phyloP scores from a whole-genome alignment of 92 coral and sea anemone species.

The Epizoanthus stellaris region DNA sequence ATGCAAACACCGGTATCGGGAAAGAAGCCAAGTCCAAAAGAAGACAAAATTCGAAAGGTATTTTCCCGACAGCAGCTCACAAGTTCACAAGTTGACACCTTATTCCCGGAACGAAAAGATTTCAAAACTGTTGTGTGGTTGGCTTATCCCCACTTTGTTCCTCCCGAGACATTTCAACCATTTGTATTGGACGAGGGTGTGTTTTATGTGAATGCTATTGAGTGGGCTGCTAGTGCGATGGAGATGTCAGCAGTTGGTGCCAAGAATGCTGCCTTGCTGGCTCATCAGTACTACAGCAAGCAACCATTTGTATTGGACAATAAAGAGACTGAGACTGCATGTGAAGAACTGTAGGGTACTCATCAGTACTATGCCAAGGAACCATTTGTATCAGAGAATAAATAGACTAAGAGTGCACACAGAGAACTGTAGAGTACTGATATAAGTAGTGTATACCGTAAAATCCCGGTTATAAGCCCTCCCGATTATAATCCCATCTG shows the following conservation, averaged over 20 bases:
- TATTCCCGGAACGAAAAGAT: slow-evolving; percentile 62
- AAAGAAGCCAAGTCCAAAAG: slow-evolving; percentile 44
- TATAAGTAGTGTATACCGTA: too few species aligned
- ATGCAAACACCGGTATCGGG: slow-evolving; percentile 70
- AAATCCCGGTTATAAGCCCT: too few species aligned
- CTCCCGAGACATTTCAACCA: slow-evolving; percentile 82
- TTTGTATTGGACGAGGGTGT: slow-evolving; percentile 95
- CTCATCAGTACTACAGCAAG: slow-evolving; percentile 62
- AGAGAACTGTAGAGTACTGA: slow-evolving; percentile 53
- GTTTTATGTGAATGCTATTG: slow-evolving; percentile 94
- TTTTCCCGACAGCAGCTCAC: slow-evolving; percentile 82
- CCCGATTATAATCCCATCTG: too few species aligned
- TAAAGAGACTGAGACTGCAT: background rate
- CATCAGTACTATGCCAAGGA: slow-evolving; percentile 49
- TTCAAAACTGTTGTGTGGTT: slow-evolving; percentile 69
- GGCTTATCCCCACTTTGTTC: slow-evolving; percentile 89
- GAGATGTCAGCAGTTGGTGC: slow-evolving; percentile 95
- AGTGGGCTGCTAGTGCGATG: slow-evolving; percentile 97
- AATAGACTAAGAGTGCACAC: background rate
- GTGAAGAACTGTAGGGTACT: slow-evolving; percentile 46
- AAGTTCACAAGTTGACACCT: slow-evolving; percentile 51
- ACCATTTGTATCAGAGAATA: background rate
- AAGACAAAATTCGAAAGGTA: slow-evolving; percentile 71
- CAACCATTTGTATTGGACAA: background rate
- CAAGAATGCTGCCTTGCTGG: slow-evolving; percentile 86